Evolutionary conservation across 2,888 invertebrate genomes (phyloP).

Genomic region (Tetanocera ferruginea): DNA sequence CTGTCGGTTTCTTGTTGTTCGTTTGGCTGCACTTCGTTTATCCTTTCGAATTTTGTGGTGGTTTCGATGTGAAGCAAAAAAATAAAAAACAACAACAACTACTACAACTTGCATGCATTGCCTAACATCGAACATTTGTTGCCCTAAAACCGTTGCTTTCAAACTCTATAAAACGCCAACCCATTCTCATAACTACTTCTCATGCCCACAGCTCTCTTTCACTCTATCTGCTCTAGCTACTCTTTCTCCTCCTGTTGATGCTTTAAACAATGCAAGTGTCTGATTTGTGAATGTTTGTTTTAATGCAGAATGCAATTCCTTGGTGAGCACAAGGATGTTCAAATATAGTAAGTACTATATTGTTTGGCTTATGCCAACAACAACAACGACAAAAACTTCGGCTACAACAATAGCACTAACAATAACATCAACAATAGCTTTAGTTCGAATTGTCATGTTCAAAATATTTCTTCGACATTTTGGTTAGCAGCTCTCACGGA

Average conservation of each 20-base stretch:
- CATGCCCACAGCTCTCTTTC: too few relatives aligned
- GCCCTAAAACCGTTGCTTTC: too few relatives aligned
- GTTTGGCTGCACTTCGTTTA: too few relatives aligned
- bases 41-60: too few relatives aligned
- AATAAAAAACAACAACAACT: too few relatives aligned
- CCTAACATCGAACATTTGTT: too few relatives aligned
- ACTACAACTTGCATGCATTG: too few relatives aligned
- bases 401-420: not conserved
- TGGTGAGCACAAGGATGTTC: not conserved
- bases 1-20: too few relatives aligned
- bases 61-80: too few relatives aligned
- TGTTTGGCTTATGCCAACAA: not conserved
- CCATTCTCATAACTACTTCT: too few relatives aligned
- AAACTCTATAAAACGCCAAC: too few relatives aligned
- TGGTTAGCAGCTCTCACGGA: not conserved
- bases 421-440: slow-evolving; percentile 23
- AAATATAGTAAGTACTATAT: too few relatives aligned
- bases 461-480: slow-evolving; percentile 23
- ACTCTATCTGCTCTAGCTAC: not conserved
- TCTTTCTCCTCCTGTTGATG: not conserved
- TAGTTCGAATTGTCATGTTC: slow-evolving; percentile 10
- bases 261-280: not conserved
- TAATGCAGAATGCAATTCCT: not conserved
- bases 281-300: not conserved
- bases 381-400: not conserved